Percentiles rank a stretch among this genome's conserved stretches.
phyloP scores from a whole-genome alignment of 2,797 vertebrate genomes.

The Choloepus didactylus region DNA sequence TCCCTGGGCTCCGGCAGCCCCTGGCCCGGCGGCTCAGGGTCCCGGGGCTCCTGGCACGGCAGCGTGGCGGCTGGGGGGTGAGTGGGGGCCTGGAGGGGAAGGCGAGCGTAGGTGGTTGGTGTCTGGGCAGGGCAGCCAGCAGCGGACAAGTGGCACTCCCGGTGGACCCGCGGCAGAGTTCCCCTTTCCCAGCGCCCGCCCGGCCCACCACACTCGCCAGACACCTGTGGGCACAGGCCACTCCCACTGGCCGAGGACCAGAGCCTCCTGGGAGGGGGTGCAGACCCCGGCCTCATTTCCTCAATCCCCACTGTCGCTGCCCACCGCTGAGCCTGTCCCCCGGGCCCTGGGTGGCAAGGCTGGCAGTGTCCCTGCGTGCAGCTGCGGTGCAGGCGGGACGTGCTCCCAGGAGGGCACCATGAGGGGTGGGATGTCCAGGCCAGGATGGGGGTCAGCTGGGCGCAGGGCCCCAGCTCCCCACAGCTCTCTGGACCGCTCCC shows the following conservation, averaged over 20 bases:
- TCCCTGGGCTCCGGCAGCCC: neutral
- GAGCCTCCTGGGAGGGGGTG: constrained; percentile 53
- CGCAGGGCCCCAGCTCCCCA: too few relatives aligned
- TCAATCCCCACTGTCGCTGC: neutral
- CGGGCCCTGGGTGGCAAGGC: too few relatives aligned
- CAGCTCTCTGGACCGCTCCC: too few relatives aligned
- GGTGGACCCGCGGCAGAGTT: constrained; percentile 43
- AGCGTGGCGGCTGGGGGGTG: neutral
- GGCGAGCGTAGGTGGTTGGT: neutral
- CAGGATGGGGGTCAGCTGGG: too few relatives aligned
- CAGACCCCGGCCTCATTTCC: constrained; percentile 68
- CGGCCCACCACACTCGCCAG: constrained; percentile 69
- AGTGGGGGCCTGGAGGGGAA: too few relatives aligned
- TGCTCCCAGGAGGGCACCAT: too few relatives aligned
- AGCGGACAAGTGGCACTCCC: neutral
- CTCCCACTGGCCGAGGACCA: constrained; percentile 62
- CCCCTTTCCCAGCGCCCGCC: constrained; percentile 78
- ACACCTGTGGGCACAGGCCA: constrained; percentile 80
- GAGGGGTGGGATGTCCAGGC: too few relatives aligned
- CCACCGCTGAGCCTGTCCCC: neutral
- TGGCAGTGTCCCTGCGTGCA: too few relatives aligned
- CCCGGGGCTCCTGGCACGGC: constrained; percentile 30
- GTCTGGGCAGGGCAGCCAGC: neutral
- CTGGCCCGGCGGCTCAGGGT: neutral
- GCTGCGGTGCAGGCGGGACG: too few relatives aligned